Base-by-base conservation (phyloP, 2,888 invertebrate species). In the Temnothorax ravouxi region DNA sequence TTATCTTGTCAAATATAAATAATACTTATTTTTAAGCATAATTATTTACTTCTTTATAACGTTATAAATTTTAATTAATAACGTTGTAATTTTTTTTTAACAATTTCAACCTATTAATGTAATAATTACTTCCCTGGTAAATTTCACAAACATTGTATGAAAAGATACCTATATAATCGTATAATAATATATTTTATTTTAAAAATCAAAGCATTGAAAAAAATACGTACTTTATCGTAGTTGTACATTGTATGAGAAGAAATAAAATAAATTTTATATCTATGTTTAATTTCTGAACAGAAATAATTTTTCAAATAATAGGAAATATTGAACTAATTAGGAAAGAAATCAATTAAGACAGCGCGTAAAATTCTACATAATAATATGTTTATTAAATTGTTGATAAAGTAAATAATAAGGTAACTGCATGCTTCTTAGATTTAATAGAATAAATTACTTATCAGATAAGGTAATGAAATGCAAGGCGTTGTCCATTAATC, bases 401-500 rank as follows among this genome's bases (percentile, higher is more conserved):
- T 59, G 29, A 71, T 69, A 52, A 50, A 13, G 34, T 34, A 34
- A 34, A 34, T 34, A 34, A 9, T n/a, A 13, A 50, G 15, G 8
- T 69, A 38, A 21, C 21, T 54, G 9, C 13, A 15, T 38, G 52
- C 15, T 52, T 15, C 18, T 47, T 25, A 50, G 2, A 29, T 9
- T 50, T 13, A 50, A 50, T 8, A n/a, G 13, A 50, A 50, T 5
- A 44, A 66, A 29, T 6, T 69, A 29, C 2, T 59, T 13, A 6
- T 64, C 21, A 38, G 21, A 61, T 62, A 2, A 75, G 38, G 15
- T 21, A 76, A 66, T 77, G 4, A 84, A 88, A 11, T 71, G 52
- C 54, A 83, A 86, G 29, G 67, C 72, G 59, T 72, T 79, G 25
- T 69, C 84, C 82, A 76, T 90, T 88, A 88, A 80, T 89, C 89